Conservation (phyloP, 1,140 invertebrate genomes). For the Tetramorium alpestre region DNA sequence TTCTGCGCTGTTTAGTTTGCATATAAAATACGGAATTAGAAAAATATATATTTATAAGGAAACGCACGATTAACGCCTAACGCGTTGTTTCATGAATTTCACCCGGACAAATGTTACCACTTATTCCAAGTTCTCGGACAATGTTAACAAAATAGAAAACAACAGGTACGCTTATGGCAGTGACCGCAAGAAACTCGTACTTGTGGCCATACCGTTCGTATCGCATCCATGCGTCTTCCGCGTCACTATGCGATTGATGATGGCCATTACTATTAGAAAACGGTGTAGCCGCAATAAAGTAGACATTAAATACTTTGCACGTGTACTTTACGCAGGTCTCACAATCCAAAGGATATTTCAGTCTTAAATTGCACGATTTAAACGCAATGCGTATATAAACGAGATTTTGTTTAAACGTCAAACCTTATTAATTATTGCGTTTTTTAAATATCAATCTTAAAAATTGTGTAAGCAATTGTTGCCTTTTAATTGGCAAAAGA, state of each 20-base stretch:
- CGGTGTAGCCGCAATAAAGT: constrained; percentile 43
- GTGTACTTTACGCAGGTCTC: constrained; percentile 2
- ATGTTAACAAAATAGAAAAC: constrained; percentile 58
- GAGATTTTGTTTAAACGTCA: background rate
- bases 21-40: background rate
- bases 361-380: constrained; percentile 20
- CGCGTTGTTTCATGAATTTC: constrained; percentile 37
- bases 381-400: background rate
- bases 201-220: constrained; percentile 46
- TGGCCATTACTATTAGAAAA: constrained; percentile 60
- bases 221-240: constrained; percentile 65
- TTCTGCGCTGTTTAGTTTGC: background rate
- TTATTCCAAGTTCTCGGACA: constrained; percentile 62
- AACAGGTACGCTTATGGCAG: constrained; percentile 67
- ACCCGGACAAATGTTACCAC: constrained; percentile 22
- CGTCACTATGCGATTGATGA: constrained; percentile 65
- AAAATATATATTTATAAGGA: background rate
- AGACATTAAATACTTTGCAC: constrained; percentile 47
- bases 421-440: background rate
- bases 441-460: background rate
- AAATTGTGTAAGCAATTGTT: background rate
- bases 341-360: background rate
- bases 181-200: constrained; percentile 70
- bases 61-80: background rate
- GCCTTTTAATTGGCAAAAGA: background rate